Conservation (phyloP, 2,888 invertebrate species). For the Eristalinus aeneus region DNA sequence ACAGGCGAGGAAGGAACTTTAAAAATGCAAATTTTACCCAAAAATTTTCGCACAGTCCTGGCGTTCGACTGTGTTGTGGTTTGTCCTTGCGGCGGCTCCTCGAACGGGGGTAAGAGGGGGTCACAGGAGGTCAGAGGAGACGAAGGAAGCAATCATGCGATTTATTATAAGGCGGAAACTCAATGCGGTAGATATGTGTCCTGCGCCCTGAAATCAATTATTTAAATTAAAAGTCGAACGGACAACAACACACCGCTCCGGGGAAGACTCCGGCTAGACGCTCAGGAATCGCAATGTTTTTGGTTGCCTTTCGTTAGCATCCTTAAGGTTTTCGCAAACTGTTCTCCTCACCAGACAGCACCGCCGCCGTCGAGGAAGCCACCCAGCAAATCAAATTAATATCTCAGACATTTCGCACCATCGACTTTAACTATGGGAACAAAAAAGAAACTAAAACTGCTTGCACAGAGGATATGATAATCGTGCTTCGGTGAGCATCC, state of each 20-base stretch:
- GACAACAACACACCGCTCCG: conserved; percentile 60
- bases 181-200: conserved; percentile 48
- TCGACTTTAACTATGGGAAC: conserved; percentile 70
- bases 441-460: conserved; percentile 16
- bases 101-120: neutral
- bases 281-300: conserved; percentile 57
- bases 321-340: conserved; percentile 25
- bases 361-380: conserved; percentile 3
- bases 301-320: conserved; percentile 59
- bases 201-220: conserved; percentile 62
- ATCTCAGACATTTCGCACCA: conserved; percentile 70
- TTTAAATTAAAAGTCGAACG: conserved; percentile 71
- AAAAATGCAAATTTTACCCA: conserved; percentile 55
- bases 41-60: conserved; percentile 25
- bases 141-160: conserved; percentile 68
- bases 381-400: conserved; percentile 69
- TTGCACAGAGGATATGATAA: conserved; percentile 55
- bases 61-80: neutral
- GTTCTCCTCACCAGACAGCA: neutral
- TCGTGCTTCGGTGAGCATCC: conserved; percentile 24
- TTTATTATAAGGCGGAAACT: conserved; percentile 59
- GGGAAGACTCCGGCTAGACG: conserved; percentile 45
- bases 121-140: neutral
- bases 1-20: conserved; percentile 20
- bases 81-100: neutral